Conservation (phyloP, 1,140 invertebrate genomes). For the Drosophila truncata region DNA sequence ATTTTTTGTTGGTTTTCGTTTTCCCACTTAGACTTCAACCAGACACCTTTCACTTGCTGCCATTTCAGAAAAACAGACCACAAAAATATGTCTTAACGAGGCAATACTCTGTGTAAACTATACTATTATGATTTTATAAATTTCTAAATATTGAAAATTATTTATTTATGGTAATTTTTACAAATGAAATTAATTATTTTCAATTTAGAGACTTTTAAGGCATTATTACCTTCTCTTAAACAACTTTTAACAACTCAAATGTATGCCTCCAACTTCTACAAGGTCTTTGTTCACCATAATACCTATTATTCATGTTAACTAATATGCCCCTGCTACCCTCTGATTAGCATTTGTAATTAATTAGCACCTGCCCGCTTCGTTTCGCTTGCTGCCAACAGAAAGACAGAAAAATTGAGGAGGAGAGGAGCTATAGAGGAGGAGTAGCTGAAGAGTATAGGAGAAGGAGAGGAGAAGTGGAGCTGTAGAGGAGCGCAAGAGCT, state of each 20-base stretch:
- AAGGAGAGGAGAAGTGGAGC: neutral
- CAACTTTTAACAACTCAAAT: no score
- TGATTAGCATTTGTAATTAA: slow-evolving; percentile 58
- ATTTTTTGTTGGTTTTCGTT: slow-evolving; percentile 3
- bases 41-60: slow-evolving; percentile 64
- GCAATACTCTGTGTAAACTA: neutral
- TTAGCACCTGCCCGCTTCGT: slow-evolving; percentile 78
- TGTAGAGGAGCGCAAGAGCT: neutral
- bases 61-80: slow-evolving; percentile 12
- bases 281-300: neutral
- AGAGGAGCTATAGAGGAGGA: neutral
- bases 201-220: neutral
- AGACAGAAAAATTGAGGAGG: neutral
- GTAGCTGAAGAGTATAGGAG: no score
- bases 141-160: no score
- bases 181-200: neutral
- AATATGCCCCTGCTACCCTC: slow-evolving; percentile 24
- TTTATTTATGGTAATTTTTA: neutral
- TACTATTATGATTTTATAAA: no score
- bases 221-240: no score
- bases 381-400: slow-evolving; percentile 33
- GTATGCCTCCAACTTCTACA: neutral
- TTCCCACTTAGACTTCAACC: slow-evolving; percentile 27
- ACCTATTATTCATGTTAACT: neutral
- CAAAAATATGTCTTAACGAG: neutral